Evolutionary conservation across 2,888 invertebrate genomes (phyloP).

Genomic region (Chrysolina americana): DNA sequence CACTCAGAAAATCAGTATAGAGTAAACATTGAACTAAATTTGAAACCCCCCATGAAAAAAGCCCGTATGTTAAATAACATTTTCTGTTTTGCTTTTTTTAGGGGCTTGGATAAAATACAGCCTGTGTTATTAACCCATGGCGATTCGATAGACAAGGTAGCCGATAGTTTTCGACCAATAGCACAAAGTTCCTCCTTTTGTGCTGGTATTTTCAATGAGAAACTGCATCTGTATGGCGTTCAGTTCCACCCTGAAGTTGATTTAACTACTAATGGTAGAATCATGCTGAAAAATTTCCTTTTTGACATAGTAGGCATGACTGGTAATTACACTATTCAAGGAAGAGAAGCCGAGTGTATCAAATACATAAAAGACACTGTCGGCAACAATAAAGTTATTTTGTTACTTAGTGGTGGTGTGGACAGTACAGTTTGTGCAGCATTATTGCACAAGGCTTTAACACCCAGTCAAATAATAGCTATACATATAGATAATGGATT

Average conservation of each 20-base stretch:
- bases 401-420: conserved; percentile 97
- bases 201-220: conserved; percentile 93
- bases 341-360: conserved; percentile 91
- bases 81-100: conserved; percentile 67
- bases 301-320: conserved; percentile 91
- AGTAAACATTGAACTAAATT: no score
- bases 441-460: conserved; percentile 90
- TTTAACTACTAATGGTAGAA: conserved; percentile 77
- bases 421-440: conserved; percentile 99
- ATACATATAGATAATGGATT: conserved; percentile 99
- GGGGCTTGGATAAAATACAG: conserved; percentile 89
- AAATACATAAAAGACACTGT: conserved; percentile 92
- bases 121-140: conserved; percentile 96
- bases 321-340: conserved; percentile 89
- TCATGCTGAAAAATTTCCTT: conserved; percentile 95
- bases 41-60: no score
- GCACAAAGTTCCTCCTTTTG: conserved; percentile 89
- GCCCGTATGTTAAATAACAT: no score
- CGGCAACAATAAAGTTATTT: conserved; percentile 89
- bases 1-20: no score
- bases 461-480: conserved; percentile 92
- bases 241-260: conserved; percentile 99
- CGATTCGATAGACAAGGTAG: conserved; percentile 94
- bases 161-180: conserved; percentile 88
- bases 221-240: conserved; percentile 91